Conservation (phyloP, 2,113 vertebrate species). For the Acrocephalus kingi region DNA sequence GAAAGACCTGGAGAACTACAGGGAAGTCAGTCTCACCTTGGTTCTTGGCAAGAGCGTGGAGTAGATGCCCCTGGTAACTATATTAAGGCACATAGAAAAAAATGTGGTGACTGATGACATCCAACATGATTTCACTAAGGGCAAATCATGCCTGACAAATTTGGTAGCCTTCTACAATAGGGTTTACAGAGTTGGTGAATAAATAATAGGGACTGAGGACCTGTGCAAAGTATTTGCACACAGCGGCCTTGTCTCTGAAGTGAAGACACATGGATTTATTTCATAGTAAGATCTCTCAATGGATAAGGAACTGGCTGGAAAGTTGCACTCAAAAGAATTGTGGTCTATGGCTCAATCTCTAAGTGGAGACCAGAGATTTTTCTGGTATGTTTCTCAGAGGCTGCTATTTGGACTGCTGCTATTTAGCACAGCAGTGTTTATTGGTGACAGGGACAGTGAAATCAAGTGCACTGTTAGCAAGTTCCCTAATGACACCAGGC, state of each 20-base stretch:
- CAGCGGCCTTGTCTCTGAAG: neutral
- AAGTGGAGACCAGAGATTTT: neutral
- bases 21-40: neutral
- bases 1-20: neutral
- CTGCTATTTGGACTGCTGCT: neutral
- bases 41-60: neutral
- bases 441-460: neutral
- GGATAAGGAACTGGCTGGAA: neutral
- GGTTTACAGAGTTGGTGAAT: neutral
- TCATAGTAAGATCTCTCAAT: neutral
- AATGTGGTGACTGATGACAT: neutral
- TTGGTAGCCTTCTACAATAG: neutral
- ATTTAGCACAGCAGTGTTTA: neutral
- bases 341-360: neutral
- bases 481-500: neutral
- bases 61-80: neutral
- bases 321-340: neutral
- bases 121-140: accelerated
- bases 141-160: neutral
- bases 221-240: neutral
- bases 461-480: accelerated
- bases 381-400: neutral
- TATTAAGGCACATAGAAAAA: neutral
- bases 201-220: neutral
- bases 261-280: neutral